Base-by-base conservation (phyloP, 2,888 invertebrate species). In the Melanchra persicariae region DNA sequence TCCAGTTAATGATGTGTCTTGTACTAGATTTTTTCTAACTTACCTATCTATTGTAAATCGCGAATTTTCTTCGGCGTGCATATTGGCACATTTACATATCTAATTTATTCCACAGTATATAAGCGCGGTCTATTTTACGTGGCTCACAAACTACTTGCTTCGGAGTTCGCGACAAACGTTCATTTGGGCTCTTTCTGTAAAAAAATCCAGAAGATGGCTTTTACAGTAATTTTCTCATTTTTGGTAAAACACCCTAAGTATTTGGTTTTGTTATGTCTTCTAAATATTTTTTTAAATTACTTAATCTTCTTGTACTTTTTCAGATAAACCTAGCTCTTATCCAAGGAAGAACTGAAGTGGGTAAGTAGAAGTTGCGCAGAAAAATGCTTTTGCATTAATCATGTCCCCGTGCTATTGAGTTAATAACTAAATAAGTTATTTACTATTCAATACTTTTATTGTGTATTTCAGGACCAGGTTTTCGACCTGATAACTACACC, bases 31-130 rank as follows among this genome's bases (percentile, higher is more conserved):
- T 60, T 69, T 74, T 58, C 40, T 65, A 17, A 72, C 30, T 70
- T 45, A 72, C 30, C 68, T 45, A 67, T 51, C 51, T 65, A 51
- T 45, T 51, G 30, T 34, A 54, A 72, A 72, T 74, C 45, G n/a
- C 30, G 47, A 78, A 67, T 73, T 64, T n/a, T 71, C 68, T 62
- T 79, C 51, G 60, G 61, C 83, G 62, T 79, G 83, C 75, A 71
- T 60, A 79, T 54, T 77, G 30, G 30, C 49, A 30, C 12, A 82
- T 82, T 80, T 55, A 66, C 76, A 82, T 83, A 30, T 30, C 30
- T 30, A 80, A 78, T 82, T 69, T 78, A 81, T 83, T 73, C 79
- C 58, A 67, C 79, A n/a, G 74, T 86, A 87, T 87, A 86, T 85
- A 87, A 85, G 79, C 82, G 45, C 76, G 61, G 68, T 52, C 54